Conservation (phyloP, 2,113 vertebrate species). For the Micromys minutus region DNA sequence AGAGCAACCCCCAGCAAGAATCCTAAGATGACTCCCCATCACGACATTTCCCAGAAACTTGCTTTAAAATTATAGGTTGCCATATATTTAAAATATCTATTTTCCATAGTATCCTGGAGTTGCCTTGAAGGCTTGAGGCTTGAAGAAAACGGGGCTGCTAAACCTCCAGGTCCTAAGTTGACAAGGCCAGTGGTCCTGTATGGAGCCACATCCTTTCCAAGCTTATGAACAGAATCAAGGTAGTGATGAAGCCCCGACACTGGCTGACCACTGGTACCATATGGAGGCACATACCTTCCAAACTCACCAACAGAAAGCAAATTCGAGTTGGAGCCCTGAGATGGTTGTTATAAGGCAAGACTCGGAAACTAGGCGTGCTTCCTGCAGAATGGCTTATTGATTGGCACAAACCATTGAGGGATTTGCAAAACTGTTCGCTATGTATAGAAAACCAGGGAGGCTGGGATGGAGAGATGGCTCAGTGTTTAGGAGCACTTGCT, state of each 20-base stretch:
- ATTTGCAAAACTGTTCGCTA: not conserved
- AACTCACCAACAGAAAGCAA: not conserved
- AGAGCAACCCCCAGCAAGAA: not conserved
- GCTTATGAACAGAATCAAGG: not conserved
- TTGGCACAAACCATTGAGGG: not conserved
- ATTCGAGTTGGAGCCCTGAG: not conserved
- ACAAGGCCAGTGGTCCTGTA: not conserved
- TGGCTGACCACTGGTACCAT: not conserved
- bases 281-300: not conserved
- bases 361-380: not conserved
- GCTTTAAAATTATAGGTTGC: not conserved
- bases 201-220: not conserved
- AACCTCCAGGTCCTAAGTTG: not conserved
- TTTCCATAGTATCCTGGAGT: not conserved
- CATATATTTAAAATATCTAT: not conserved
- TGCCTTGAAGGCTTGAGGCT: not conserved
- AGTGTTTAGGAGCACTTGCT: not conserved
- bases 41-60: not conserved
- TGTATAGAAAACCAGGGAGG: not conserved
- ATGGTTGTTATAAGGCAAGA: not conserved
- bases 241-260: not conserved
- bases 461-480: not conserved
- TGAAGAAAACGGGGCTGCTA: not conserved
- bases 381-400: not conserved
- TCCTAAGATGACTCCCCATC: not conserved